These are phyloP conservation scores for Plusia festucae DNA, from an alignment of 2,888 invertebrate species.

Conservation along the genomic window DNA sequence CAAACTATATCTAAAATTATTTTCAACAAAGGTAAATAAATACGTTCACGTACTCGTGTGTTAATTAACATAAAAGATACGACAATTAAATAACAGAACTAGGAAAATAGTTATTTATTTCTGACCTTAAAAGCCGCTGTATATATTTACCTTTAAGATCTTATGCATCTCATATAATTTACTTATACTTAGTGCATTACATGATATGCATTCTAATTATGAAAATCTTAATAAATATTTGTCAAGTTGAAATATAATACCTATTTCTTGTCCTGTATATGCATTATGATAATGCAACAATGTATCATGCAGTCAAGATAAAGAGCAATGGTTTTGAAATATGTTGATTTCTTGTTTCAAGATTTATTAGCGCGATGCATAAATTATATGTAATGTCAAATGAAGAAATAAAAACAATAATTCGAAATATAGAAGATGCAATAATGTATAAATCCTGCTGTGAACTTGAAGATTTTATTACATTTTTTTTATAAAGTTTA, in stretches of 20 bases:
- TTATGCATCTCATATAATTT: constrained; percentile 28
- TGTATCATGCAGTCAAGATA: background rate
- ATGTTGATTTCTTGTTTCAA: background rate
- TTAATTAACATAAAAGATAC: constrained; percentile 13
- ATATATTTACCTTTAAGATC: constrained; percentile 14
- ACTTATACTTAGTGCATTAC: constrained; percentile 27
- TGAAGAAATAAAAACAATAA: background rate
- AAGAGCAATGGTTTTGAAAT: background rate
- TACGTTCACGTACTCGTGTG: constrained; percentile 11
- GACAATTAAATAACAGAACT: background rate
- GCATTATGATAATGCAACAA: background rate
- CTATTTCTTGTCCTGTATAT: background rate
- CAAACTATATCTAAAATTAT: no score
- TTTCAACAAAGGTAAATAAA: no score
- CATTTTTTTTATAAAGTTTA: no score
- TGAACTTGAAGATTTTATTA: no score
- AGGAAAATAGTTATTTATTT: constrained; percentile 9
- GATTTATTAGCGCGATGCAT: constrained; percentile 1
- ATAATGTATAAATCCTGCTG: no score
- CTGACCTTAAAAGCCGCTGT: constrained; percentile 12
- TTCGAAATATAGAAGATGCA: background rate
- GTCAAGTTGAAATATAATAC: background rate
- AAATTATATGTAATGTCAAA: background rate
- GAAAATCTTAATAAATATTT: constrained; percentile 21
- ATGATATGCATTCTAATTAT: constrained; percentile 38